phyloP scores from a whole-genome alignment of 2,888 invertebrate genomes.

The Bombyx huttoni region DNA sequence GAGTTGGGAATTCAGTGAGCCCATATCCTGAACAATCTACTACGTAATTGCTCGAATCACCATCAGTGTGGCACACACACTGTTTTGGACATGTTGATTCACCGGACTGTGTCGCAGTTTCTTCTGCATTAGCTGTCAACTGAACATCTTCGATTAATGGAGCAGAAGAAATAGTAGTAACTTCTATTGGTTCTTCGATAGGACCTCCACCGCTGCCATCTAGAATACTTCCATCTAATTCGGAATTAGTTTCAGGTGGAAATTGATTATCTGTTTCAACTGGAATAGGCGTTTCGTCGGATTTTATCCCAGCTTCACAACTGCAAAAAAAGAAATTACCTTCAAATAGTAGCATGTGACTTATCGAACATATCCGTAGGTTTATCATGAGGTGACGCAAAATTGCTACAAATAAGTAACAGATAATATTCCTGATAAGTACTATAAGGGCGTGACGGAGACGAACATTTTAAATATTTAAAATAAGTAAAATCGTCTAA shows the following conservation, averaged over 20 bases:
- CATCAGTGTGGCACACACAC: slow-evolving; percentile 49
- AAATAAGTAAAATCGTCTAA: neutral
- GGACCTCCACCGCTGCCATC: slow-evolving; percentile 43
- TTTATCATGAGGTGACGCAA: slow-evolving; percentile 57
- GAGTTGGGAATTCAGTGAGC: slow-evolving; percentile 59
- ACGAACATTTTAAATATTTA: slow-evolving; percentile 1
- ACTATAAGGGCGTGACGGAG: slow-evolving; percentile 41
- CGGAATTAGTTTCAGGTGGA: slow-evolving; percentile 42
- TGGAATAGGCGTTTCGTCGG: slow-evolving; percentile 45
- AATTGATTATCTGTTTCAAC: slow-evolving; percentile 53
- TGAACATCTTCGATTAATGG: slow-evolving; percentile 37
- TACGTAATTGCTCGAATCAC: slow-evolving; percentile 31
- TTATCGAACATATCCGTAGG: slow-evolving; percentile 24
- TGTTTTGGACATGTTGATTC: slow-evolving; percentile 35
- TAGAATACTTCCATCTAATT: slow-evolving; percentile 22
- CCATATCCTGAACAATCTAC: slow-evolving; percentile 64
- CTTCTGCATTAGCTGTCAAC: slow-evolving; percentile 14
- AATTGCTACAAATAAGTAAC: slow-evolving; percentile 39
- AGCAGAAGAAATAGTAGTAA: slow-evolving; percentile 18
- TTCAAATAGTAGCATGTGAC: slow-evolving; percentile 34
- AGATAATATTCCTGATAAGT: slow-evolving; percentile 56
- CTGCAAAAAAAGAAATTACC: slow-evolving; percentile 14
- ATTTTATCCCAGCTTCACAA: slow-evolving; percentile 32
- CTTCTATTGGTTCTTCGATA: slow-evolving; percentile 28
- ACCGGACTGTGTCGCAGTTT: slow-evolving; percentile 10